Conservation (phyloP, 2,888 invertebrate genomes). For the Himalopsyche japonica region DNA sequence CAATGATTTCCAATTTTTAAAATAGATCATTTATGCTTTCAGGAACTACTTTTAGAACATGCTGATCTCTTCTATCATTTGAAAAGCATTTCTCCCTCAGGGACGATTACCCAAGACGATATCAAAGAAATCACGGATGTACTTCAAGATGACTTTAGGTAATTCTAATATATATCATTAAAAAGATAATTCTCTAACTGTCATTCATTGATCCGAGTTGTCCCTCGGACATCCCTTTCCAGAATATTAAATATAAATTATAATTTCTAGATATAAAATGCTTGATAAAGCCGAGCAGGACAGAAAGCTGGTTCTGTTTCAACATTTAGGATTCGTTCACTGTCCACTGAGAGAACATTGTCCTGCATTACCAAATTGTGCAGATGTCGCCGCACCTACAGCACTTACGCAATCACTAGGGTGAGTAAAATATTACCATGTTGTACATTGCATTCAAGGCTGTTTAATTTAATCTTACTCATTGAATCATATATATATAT, state of each 20-base stretch:
- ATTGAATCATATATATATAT: no score
- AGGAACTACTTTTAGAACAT: conserved; percentile 89
- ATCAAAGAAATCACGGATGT: conserved; percentile 91
- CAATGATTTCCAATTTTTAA: no score
- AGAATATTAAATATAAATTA: neutral
- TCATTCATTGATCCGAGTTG: neutral
- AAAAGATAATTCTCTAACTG: no score
- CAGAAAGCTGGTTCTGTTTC: conserved; percentile 89
- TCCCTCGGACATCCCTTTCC: neutral
- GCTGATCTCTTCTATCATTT: conserved; percentile 93
- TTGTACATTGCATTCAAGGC: no score
- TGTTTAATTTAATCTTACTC: no score
- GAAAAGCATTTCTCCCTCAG: conserved; percentile 85
- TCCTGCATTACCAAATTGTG: conserved; percentile 81
- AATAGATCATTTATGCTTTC: conserved; percentile 38
- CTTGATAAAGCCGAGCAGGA: conserved; percentile 93
- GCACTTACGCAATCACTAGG: conserved; percentile 32
- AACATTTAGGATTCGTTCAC: conserved; percentile 94
- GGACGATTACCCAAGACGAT: conserved; percentile 91
- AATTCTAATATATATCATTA: conserved; percentile 17
- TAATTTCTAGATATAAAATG: conserved; percentile 77
- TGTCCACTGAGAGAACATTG: conserved; percentile 94
- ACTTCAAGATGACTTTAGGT: conserved; percentile 90
- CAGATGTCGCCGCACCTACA: conserved; percentile 30
- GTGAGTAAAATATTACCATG: conserved; percentile 4